Base-by-base conservation (phyloP, 2,113 vertebrate genomes). In the Pygathrix nemaeus region DNA sequence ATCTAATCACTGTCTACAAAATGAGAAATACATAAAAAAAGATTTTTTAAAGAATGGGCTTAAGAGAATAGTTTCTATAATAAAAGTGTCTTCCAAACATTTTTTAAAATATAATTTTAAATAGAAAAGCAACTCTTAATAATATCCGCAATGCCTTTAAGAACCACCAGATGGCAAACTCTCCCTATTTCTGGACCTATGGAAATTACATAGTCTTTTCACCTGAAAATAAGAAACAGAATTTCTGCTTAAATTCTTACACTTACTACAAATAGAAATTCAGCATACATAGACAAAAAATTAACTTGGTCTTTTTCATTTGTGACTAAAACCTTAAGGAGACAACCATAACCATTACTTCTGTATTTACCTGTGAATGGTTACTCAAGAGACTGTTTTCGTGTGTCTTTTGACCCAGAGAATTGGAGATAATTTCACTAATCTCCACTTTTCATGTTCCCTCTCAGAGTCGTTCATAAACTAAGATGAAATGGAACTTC, bases 151-250 rank as follows among this genome's bases (percentile, higher is more conserved):
- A 90, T 98, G 40, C 57, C 57, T 50, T 9, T 25, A 25, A 59
- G 9, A 45, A 73, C 97, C 98, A 97, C 96, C 66, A 98, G 97
- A 55, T 92, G 98, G 98, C 96, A 93, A 45, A 72, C 94, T 97
- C n/a, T 93, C 25, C 55, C 73, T 64, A 68, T 88, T 76, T 96
- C 64, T 96, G 30, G 5, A 84, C 3, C 14, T 50, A 38, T 18
- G 40, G 64, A 68, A 55, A n/a, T 61, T 27, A 20, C n/a, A 21
- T 40, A 20, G 50, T 88, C 4, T 43, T 95, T 87, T 55, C 20
- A 72, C 5, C 13, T 79, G 75, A 59, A 55, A 81, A 70, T 48
- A 59, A 8, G 3, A 11, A 75, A 27, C 16, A 91, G 43, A 80
- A 94, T 72, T 81, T 73, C 79, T 93, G 68, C 59, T 55, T 81